These are phyloP conservation scores for Monoplex corrugatus DNA, from an alignment of 2,888 invertebrate species.

Conservation along the genomic window DNA sequence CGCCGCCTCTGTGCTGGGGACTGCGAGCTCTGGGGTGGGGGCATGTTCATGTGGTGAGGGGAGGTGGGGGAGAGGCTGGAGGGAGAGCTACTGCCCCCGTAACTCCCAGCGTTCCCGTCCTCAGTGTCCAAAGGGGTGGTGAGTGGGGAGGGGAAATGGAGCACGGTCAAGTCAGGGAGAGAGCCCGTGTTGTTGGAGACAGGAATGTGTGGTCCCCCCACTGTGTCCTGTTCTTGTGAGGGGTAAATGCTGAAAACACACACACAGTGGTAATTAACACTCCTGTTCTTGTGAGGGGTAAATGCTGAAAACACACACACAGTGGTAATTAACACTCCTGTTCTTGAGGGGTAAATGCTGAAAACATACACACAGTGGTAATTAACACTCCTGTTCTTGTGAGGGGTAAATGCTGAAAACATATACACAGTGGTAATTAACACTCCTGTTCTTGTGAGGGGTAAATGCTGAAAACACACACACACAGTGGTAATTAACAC, in stretches of 20 bases:
- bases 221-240: slow-evolving; percentile 85
- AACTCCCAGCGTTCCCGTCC: slow-evolving; percentile 56
- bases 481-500: no score
- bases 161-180: slow-evolving; percentile 95
- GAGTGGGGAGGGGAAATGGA: slow-evolving; percentile 91
- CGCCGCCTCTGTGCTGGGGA: slow-evolving; percentile 80
- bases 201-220: slow-evolving; percentile 88
- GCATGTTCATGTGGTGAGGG: slow-evolving; percentile 72
- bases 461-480: no score
- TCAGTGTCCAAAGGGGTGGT: slow-evolving; percentile 88
- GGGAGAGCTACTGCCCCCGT: slow-evolving; percentile 82
- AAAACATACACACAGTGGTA: no score
- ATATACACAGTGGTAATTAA: no score
- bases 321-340: no score
- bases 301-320: no score
- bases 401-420: no score
- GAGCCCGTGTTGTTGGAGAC: slow-evolving; percentile 93
- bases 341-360: no score
- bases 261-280: no score
- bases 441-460: no score
- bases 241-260: slow-evolving; percentile 85
- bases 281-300: no score
- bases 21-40: slow-evolving; percentile 66
- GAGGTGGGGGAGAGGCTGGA: slow-evolving; percentile 82
- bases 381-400: no score